These are phyloP conservation scores for Ptychochromis oligacanthus DNA, from an alignment of 2,113 vertebrate genomes.

Conservation along the genomic window DNA sequence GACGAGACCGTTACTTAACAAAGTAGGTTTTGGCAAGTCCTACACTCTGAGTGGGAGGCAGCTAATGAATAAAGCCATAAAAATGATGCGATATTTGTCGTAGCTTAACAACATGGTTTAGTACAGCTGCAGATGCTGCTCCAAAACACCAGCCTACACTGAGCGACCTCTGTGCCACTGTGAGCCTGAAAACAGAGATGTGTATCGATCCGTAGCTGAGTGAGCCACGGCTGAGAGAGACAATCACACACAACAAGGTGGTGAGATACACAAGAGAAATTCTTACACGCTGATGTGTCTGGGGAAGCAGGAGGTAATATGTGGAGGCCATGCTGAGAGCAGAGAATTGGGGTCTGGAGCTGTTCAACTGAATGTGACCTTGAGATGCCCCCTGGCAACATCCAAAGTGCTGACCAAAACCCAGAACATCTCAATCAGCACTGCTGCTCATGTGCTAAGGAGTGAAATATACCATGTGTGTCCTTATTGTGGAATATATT, in stretches of 20 bases:
- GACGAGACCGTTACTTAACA: not conserved
- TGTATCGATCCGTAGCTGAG: slow-evolving; percentile 31
- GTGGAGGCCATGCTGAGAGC: not conserved
- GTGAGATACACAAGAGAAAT: not conserved
- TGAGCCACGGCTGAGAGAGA: not conserved
- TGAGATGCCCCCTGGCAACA: slow-evolving; percentile 15
- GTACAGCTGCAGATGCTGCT: not conserved
- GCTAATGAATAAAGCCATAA: slow-evolving; percentile 21
- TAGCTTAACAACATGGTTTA: slow-evolving; percentile 11
- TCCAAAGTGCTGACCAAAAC: not conserved
- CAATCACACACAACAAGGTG: slow-evolving; percentile 26
- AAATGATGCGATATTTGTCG: slow-evolving; percentile 15
- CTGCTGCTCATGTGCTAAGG: not conserved
- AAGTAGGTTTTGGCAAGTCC: slow-evolving; percentile 25
- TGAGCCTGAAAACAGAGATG: slow-evolving; percentile 12
- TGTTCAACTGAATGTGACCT: slow-evolving; percentile 20
- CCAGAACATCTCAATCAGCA: not conserved
- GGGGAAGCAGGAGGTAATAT: slow-evolving; percentile 3
- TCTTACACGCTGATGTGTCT: not conserved
- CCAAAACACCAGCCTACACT: slow-evolving; percentile 1
- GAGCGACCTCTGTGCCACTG: not conserved
- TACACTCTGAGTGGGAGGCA: not conserved
- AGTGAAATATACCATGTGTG: not conserved
- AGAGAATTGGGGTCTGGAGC: slow-evolving; percentile 23
- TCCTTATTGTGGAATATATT: not conserved